A percentile compares a stretch with the other conserved stretches of the same genome.
These are phyloP conservation scores for Siniperca chuatsi DNA, from an alignment of 2,113 vertebrate genomes.

Conservation along the genomic window DNA sequence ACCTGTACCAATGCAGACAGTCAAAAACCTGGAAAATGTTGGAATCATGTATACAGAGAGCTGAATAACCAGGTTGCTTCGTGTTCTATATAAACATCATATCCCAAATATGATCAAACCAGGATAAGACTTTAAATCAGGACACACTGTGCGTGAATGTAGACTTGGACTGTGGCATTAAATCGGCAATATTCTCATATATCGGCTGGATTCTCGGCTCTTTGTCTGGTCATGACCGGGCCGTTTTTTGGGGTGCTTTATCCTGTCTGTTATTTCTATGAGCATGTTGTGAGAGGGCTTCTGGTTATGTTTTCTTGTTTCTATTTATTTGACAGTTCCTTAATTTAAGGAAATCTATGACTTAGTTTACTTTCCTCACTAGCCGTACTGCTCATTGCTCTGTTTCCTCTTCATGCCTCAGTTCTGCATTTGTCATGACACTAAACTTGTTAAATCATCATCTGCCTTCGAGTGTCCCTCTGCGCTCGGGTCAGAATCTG, in stretches of 20 bases:
- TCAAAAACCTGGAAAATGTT: neutral
- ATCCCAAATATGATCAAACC: neutral
- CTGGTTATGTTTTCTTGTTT: slow-evolving; percentile 33
- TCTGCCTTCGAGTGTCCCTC: slow-evolving; percentile 42
- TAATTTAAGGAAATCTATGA: slow-evolving; percentile 16
- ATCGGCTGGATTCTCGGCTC: neutral
- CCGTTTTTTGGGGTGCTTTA: neutral
- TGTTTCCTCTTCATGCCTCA: neutral
- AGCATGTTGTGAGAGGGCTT: slow-evolving; percentile 10
- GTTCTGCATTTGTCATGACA: neutral
- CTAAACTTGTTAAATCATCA: slow-evolving; percentile 34
- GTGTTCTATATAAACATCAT: neutral
- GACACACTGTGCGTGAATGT: neutral
- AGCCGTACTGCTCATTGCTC: neutral
- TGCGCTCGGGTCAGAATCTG: slow-evolving; percentile 17
- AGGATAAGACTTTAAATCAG: neutral
- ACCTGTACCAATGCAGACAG: neutral
- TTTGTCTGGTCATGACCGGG: neutral
- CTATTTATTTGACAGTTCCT: slow-evolving; percentile 19
- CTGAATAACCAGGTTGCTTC: neutral
- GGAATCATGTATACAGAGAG: neutral
- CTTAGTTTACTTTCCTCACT: slow-evolving; percentile 25
- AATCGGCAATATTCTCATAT: too few relatives aligned
- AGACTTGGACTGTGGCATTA: neutral
- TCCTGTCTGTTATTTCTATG: neutral